These are phyloP conservation scores for Luperina testacea DNA, from an alignment of 2,888 invertebrate species.

Conservation along the genomic window DNA sequence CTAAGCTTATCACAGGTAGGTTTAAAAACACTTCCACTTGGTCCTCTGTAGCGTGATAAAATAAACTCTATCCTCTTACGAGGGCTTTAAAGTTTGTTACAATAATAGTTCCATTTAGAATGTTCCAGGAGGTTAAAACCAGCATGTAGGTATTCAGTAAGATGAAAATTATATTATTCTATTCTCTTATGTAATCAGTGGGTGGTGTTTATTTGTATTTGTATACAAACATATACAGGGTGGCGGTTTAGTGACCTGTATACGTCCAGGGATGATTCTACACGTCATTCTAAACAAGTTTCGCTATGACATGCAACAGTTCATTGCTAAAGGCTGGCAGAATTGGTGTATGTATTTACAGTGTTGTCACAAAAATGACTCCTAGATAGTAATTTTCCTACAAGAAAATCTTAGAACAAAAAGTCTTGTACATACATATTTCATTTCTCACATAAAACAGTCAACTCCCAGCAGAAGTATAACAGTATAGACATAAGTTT, in stretches of 20 bases:
- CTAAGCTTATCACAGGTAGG: background rate
- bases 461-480: constrained; percentile 40
- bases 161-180: background rate
- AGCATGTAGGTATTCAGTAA: constrained; percentile 4
- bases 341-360: background rate
- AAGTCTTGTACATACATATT: constrained; percentile 8
- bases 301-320: background rate
- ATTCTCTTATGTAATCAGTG: background rate
- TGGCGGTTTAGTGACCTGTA: background rate
- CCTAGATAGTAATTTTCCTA: background rate
- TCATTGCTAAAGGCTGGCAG: background rate
- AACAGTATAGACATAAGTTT: constrained; percentile 58
- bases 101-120: constrained; percentile 45
- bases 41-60: constrained; percentile 36
- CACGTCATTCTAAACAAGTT: background rate
- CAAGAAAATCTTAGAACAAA: constrained; percentile 15
- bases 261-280: background rate
- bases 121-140: constrained; percentile 18
- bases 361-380: background rate
- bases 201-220: background rate
- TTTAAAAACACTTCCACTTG: constrained; percentile 43
- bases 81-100: constrained; percentile 35
- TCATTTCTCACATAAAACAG: constrained; percentile 24
- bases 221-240: background rate
- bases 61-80: constrained; percentile 51